Base-by-base conservation (phyloP, 1,140 invertebrate species). In the Melanaphis sacchari region DNA sequence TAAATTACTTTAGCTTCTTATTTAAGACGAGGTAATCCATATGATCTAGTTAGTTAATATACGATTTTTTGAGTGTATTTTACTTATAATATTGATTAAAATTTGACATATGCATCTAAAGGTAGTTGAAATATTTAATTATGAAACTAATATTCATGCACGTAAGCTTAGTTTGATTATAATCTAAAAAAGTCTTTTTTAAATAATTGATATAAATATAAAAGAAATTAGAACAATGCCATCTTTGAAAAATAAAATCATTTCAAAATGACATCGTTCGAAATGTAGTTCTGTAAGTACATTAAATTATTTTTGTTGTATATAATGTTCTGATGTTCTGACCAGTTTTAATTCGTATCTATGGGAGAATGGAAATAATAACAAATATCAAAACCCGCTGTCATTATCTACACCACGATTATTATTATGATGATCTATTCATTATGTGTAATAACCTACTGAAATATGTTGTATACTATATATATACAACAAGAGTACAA, bases 351-450 rank as follows among this genome's bases (percentile, higher is more conserved):
- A n/a, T 88, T n/a, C 31, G 43, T 21, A 49, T n/a, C 43, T 2
- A 49, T 15, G 6, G 43, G 43, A 31, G 85, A 88, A 88, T 46
- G 85, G 85, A 31, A 46, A 87, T 43, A n/a, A n/a, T 46, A 88
- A 46, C 31, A 26, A 46, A 88, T 46, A 88, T 36, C 2, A 41
- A 11, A 36, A 40, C 36, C 4, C 38, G 22, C 24, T 43, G 43
- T 49, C 85, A 88, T 88, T 88, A 88, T 88, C 85, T 49, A 88
- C 36, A 46, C 7, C 7, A n/a, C 22, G 38, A 88, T 49, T 88
- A 88, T 40, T 49, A 31, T 88, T 88, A 31, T 88, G 31, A 49
- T 49, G 15, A 36, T n/a, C 41, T 31, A 87, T 88, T 88, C 85
- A 49, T 88, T n/a, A 31, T n/a, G n/a, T 11, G 26, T 59, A 59